Evolutionary conservation across 2,888 invertebrate genomes (phyloP).

Genomic region (Archaeoteleia sp.): DNA sequence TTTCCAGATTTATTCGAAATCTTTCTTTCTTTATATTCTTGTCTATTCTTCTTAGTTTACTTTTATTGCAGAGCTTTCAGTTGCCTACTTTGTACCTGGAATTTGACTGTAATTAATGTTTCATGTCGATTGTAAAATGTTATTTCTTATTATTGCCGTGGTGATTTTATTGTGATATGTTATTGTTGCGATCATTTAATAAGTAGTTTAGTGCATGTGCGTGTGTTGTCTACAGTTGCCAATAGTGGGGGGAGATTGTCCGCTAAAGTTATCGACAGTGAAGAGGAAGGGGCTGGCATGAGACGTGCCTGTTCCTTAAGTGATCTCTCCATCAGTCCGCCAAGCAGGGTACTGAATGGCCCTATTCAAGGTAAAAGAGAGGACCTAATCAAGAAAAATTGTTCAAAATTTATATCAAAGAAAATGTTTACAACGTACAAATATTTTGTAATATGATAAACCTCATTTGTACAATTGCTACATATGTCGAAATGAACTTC

Average conservation of each 20-base stretch:
- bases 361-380: conserved; percentile 79
- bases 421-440: too few relatives aligned
- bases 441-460: too few relatives aligned
- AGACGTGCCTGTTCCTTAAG: conserved; percentile 88
- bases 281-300: conserved; percentile 79
- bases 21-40: too few relatives aligned
- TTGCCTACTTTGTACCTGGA: too few relatives aligned
- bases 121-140: not conserved
- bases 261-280: conserved; percentile 72
- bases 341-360: conserved; percentile 80
- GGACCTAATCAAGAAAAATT: too few relatives aligned
- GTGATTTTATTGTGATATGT: conserved; percentile 7
- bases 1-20: too few relatives aligned
- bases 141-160: not conserved
- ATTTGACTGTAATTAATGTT: not conserved
- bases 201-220: conserved; percentile 71
- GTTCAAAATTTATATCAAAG: too few relatives aligned
- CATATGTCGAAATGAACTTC: too few relatives aligned
- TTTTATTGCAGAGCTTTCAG: too few relatives aligned
- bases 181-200: conserved; percentile 37
- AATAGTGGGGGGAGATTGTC: conserved; percentile 69
- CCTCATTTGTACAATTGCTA: too few relatives aligned
- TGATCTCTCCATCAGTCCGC: conserved; percentile 81
- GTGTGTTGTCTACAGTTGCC: conserved; percentile 72
- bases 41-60: too few relatives aligned